phyloP scores from a whole-genome alignment of 2,888 invertebrate species.

The Periphyllus acericola region DNA sequence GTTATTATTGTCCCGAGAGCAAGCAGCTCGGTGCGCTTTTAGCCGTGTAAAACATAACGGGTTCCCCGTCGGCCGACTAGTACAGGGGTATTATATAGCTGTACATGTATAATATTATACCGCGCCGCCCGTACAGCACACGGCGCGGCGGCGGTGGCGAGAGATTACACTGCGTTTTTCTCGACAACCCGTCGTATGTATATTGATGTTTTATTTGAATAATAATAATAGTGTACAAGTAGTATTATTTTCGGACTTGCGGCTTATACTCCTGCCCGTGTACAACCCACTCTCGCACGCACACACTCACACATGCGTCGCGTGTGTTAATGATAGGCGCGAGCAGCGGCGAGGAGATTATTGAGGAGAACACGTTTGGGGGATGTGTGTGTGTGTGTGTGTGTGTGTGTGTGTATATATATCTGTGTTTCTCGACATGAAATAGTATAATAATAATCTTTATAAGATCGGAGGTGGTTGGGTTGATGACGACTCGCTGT shows the following conservation, averaged over 20 bases:
- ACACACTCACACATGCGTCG: not conserved
- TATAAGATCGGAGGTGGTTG: slow-evolving; percentile 32
- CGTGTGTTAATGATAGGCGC: slow-evolving; percentile 36
- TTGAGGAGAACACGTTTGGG: slow-evolving; percentile 40
- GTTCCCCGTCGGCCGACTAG: not conserved
- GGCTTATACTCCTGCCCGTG: not conserved
- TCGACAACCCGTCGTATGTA: slow-evolving; percentile 4
- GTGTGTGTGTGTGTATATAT: not conserved
- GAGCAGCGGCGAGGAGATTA: slow-evolving; percentile 1
- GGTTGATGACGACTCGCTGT: slow-evolving; percentile 33
- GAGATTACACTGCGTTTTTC: slow-evolving; percentile 48
- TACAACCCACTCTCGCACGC: not conserved
- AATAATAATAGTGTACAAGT: slow-evolving; percentile 41
- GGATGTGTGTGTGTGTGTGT: slow-evolving; percentile 19
- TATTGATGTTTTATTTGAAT: slow-evolving; percentile 58
- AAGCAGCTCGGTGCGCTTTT: slow-evolving; percentile 12
- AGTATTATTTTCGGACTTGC: slow-evolving; percentile 20
- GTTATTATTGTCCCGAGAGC: not conserved
- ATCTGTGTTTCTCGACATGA: slow-evolving; percentile 1
- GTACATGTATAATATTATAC: not conserved
- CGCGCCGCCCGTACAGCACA: not conserved
- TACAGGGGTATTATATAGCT: not conserved
- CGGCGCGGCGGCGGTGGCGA: no score
- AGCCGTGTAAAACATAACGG: slow-evolving; percentile 36
- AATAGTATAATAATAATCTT: slow-evolving; percentile 42